phyloP scores from a whole-genome alignment of 1,140 invertebrate genomes.

The Penaeus indicus region DNA sequence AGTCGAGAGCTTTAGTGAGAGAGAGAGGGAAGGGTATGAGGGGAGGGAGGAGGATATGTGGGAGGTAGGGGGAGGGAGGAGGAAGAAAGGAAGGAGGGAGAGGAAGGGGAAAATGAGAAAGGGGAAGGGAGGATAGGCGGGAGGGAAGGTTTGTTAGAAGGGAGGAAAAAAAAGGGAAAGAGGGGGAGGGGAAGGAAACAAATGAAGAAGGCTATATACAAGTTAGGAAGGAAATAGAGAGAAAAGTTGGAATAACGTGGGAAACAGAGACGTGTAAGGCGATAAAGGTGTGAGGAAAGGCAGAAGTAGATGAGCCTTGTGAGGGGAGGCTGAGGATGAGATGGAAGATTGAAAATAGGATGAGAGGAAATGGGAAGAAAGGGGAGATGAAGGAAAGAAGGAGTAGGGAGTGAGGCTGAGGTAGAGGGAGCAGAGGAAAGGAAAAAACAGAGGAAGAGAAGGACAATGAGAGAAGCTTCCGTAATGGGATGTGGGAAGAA shows the following conservation, averaged over 20 bases:
- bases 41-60: background rate
- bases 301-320: background rate
- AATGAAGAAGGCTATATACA: background rate
- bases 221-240: conserved; percentile 15
- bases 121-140: too few relatives aligned
- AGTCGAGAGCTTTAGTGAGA: too few relatives aligned
- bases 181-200: background rate
- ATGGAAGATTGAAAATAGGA: background rate
- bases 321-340: background rate
- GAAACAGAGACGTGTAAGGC: conserved; percentile 40
- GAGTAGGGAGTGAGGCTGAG: too few relatives aligned
- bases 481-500: too few relatives aligned
- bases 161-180: background rate
- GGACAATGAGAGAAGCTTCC: too few relatives aligned
- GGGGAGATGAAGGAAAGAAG: background rate
- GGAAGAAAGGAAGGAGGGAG: background rate
- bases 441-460: too few relatives aligned
- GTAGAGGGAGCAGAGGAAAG: too few relatives aligned
- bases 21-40: too few relatives aligned
- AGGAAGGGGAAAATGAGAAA: too few relatives aligned
- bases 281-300: background rate
- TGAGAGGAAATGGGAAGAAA: background rate
- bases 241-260: conserved; percentile 47
- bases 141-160: too few relatives aligned
- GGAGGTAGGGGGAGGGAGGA: background rate